Evolutionary conservation across 2,113 vertebrate species (phyloP).

Genomic region (Erythrocercus mccallii): DNA sequence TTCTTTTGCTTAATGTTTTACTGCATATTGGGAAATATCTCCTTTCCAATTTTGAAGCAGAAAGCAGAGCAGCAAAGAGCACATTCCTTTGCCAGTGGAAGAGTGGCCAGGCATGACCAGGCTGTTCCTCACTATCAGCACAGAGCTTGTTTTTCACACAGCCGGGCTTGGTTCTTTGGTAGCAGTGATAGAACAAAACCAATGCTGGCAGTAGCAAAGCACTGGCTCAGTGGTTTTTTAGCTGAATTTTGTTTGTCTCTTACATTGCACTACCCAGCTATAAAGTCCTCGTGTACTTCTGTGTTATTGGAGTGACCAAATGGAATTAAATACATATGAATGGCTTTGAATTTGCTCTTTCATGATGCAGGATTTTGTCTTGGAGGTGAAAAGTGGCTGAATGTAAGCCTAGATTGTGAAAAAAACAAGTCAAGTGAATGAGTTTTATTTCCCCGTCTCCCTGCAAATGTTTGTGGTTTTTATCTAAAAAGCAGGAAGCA

Average conservation of each 20-base stretch:
- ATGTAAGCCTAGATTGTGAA: not conserved
- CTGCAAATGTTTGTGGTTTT: not conserved
- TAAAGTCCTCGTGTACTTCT: not conserved
- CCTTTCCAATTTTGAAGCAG: not conserved
- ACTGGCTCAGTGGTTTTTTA: not conserved
- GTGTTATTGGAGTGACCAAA: not conserved
- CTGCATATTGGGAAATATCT: not conserved
- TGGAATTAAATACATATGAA: not conserved
- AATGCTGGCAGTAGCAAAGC: not conserved
- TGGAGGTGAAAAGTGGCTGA: not conserved
- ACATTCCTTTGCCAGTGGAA: not conserved
- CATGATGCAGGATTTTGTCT: not conserved
- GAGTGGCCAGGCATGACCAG: not conserved
- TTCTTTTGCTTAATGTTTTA: not conserved
- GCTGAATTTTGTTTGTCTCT: not conserved
- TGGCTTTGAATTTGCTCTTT: not conserved
- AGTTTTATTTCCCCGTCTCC: not conserved
- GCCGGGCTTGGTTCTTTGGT: not conserved
- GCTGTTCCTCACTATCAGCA: not conserved
- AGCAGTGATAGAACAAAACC: not conserved
- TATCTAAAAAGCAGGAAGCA: not conserved
- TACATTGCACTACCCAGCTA: not conserved
- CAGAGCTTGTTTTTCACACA: not conserved
- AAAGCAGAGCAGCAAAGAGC: not conserved
- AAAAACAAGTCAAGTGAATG: not conserved